Conservation (phyloP, 1,140 invertebrate genomes). For the Camponotus floridanus region DNA sequence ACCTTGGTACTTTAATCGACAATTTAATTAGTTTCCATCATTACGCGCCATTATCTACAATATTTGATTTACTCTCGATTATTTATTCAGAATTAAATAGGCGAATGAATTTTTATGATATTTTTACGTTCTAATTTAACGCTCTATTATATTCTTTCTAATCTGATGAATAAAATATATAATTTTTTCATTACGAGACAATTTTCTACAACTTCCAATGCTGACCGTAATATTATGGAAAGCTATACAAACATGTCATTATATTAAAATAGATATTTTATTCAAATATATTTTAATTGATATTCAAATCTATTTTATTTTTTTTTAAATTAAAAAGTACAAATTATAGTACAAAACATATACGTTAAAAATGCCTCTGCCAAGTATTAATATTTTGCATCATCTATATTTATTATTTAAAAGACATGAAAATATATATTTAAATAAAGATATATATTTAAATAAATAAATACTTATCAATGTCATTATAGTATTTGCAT, state of each 20-base stretch:
- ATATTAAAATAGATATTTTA: too few species aligned
- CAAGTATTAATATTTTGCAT: neutral
- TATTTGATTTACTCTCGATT: neutral
- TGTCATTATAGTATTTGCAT: neutral
- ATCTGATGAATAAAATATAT: neutral
- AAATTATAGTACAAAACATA: neutral
- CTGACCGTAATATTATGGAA: too few species aligned
- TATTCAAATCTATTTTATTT: neutral
- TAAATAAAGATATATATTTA: too few species aligned
- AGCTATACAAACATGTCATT: too few species aligned
- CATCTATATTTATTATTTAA: neutral
- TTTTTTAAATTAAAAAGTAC: neutral
- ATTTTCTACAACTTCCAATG: too few species aligned
- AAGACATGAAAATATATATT: neutral
- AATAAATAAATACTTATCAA: too few species aligned
- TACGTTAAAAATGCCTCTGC: neutral
- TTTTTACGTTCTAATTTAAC: neutral
- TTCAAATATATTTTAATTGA: too few species aligned
- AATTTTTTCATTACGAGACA: neutral
- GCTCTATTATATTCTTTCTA: neutral
- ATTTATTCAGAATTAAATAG: constrained; percentile 23
- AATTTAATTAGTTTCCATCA: constrained; percentile 25
- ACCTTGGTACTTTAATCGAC: constrained; percentile 19
- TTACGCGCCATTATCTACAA: constrained; percentile 5
- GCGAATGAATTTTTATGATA: constrained; percentile 19